Base-by-base conservation (phyloP, 1,140 invertebrate genomes). In the Argopecten irradians region DNA sequence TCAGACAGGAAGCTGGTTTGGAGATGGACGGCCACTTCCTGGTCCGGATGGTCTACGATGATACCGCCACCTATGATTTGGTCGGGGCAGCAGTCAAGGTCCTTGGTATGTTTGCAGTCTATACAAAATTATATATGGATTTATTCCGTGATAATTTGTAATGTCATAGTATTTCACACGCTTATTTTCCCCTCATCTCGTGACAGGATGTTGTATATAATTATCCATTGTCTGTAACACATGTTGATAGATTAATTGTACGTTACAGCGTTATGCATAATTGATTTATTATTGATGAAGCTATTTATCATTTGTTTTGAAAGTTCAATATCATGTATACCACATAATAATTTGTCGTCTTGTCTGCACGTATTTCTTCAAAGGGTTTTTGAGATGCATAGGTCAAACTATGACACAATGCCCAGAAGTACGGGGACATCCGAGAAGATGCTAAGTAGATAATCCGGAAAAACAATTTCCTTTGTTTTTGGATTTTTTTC, bases 11-110 rank as follows among this genome's bases (percentile, higher is more conserved):
- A 95, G 98, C 98, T 0, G 97, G 98, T 84, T 97, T 99, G 34
- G 97, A 97, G 86, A 99, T 99, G 98, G 98, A 99, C 93, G 98
- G 98, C 14, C 98, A 98, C 90, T 99, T 99, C 96, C 96, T 99
- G 84, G 98, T 99, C 0, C 96, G 98, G 14, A 97, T 98, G 95
- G 98, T 99, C 90, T 99, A 99, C 94, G 98, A 99, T 90, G 98
- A 99, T 94, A 98, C 98, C 94, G 97, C 99, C 35, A 99, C 98
- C 0, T 99, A 99, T 95, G 98, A 98, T 95, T 96, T 99, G 86
- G 98, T 99, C 92, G 97, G 96, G 55, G 98, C 98, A 8, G 98
- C 98, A 34, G 98, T 98, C 46, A 97, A 98, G 96, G 97, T 98
- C 90, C 96, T 99, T 86, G 97, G 98, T 99, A 97, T 97, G 97